Evolutionary conservation across 2,888 invertebrate species (phyloP), one percentile per base, ranked within the genome.

Genomic region (Trachelus troglodyta): DNA sequence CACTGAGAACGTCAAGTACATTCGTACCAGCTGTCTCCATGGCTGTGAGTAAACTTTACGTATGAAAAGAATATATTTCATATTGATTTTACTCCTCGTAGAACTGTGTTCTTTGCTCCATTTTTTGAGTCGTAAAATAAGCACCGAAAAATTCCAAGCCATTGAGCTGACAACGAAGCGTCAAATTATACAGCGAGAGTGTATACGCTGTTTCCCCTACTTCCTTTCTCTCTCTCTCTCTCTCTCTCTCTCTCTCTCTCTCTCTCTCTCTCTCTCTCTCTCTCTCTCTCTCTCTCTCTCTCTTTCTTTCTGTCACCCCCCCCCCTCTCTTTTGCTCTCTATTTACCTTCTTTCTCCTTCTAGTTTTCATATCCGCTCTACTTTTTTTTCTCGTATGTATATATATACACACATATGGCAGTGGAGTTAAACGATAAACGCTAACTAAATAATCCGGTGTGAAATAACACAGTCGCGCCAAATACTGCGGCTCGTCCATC

Each of bases 1-100:
- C 56, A 56, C 56, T 23, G 23, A 56, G 1, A 56, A 56, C 56
- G 56, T 56, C 23, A 56, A 56, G 56, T 23, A 56, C 56, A 56
- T 56, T 56, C 23, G 56, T 56, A 56, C 23, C 56, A 56, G 56
- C 56, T 56, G 56, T 56, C 40, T 40, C 2, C 2, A 9, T 56
- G 9, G 15, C 23, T 23, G 56, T 9, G 56, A 56, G 23, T 23
- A 56, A 56, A 56, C 9, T 56, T 56, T 56, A 56, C 56, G 23
- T 9, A 23, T 56, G 23, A 56, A 56, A 56, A 56, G 15, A 23
- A 56, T 23, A 56, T 79, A 76, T 79, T 76, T 76, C 56, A 73
- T 68, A 71, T 73, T 77, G 77, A 80, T 74, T 81, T 82, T 75
- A 74, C 69, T 75, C n/a, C 12, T 31, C 15, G 12, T n/a, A 4